phyloP scores from a whole-genome alignment of 2,888 invertebrate species.

The Hemithea aestivaria region DNA sequence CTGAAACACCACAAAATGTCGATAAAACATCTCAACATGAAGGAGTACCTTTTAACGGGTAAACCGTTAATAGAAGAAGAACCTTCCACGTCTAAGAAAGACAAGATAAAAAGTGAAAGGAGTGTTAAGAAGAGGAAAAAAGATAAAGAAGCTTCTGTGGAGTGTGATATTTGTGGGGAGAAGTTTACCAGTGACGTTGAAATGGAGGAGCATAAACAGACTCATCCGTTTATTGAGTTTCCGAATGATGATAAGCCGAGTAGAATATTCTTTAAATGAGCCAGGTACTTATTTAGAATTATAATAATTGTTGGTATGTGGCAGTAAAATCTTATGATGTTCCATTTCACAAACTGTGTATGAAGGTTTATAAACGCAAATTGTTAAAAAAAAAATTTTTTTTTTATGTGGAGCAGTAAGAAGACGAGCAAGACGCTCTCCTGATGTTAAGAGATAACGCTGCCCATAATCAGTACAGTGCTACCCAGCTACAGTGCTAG shows the following conservation, averaged over 20 bases:
- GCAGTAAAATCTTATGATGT: too few species aligned
- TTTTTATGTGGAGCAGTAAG: too few species aligned
- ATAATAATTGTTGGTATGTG: too few species aligned
- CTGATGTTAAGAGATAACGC: too few species aligned
- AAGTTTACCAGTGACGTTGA: slow-evolving; percentile 49
- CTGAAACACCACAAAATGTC: slow-evolving; percentile 62
- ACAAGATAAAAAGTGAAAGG: slow-evolving; percentile 40
- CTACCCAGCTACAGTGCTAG: too few species aligned
- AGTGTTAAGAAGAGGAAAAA: slow-evolving; percentile 44
- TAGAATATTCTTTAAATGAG: slow-evolving; percentile 73
- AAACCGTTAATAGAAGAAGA: slow-evolving; percentile 46
- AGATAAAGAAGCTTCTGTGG: slow-evolving; percentile 24
- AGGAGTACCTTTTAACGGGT: slow-evolving; percentile 58
- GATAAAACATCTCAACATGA: slow-evolving; percentile 63
- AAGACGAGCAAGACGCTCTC: too few species aligned
- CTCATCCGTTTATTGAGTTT: slow-evolving; percentile 72
- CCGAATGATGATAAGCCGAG: slow-evolving; percentile 70
- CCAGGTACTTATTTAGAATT: too few species aligned
- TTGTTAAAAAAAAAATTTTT: too few species aligned
- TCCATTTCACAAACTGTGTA: too few species aligned
- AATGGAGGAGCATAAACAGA: slow-evolving; percentile 68
- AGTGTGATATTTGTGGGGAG: slow-evolving; percentile 71
- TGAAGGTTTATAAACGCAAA: too few species aligned
- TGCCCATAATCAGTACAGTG: too few species aligned
- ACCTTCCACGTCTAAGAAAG: slow-evolving; percentile 41